phyloP scores from a whole-genome alignment of 2,797 vertebrate species.

The Tinamus major region DNA sequence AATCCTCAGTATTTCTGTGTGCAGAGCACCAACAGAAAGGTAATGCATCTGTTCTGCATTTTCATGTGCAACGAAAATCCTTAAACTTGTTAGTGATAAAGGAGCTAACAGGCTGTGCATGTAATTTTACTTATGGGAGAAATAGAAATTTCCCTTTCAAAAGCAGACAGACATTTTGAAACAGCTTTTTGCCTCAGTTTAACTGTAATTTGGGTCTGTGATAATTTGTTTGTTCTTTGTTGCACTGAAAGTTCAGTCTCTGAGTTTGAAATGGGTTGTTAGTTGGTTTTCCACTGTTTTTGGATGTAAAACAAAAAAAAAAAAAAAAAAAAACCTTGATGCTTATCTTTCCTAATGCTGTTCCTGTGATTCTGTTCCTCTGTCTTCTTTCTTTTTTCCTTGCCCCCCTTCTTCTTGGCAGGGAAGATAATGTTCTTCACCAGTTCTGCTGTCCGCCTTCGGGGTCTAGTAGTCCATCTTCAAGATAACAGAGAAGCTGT shows the following conservation, averaged over 20 bases:
- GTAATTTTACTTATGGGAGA: not conserved
- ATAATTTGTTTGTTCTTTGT: not conserved
- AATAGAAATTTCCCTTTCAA: not conserved
- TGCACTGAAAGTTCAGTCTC: not conserved
- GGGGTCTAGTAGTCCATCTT: conserved; percentile 80
- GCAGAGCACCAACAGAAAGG: not conserved
- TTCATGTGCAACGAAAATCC: not conserved
- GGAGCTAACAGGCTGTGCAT: not conserved
- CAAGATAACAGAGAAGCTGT: conserved; percentile 73
- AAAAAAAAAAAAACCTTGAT: not conserved
- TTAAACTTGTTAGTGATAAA: not conserved
- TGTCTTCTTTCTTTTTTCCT: conserved; percentile 36
- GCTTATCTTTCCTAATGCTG: conserved; percentile 58
- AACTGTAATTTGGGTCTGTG: not conserved
- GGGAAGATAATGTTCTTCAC: conserved; percentile 77
- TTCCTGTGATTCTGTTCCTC: conserved; percentile 73
- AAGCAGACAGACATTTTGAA: not conserved
- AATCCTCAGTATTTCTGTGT: not conserved
- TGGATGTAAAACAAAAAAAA: not conserved
- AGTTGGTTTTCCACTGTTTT: not conserved
- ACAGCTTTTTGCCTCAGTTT: not conserved
- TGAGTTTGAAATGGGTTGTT: not conserved
- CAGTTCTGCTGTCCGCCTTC: conserved; percentile 80
- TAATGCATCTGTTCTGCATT: not conserved
- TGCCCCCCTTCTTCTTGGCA: conserved; percentile 69